Conservation (phyloP, 2,888 invertebrate species). For the Cryptus armator region DNA sequence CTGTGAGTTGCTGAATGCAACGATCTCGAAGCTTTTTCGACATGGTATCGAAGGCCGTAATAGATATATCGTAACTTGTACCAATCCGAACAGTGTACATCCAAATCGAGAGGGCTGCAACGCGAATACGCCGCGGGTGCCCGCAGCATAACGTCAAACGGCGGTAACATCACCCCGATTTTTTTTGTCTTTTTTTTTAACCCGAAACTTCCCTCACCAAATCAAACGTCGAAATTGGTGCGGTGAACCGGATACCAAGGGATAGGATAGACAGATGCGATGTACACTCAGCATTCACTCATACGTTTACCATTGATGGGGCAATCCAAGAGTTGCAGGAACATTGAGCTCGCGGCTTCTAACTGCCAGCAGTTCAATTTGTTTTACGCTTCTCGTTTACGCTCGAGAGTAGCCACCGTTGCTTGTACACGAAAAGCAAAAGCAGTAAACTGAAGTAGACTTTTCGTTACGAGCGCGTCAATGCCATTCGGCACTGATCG, state of each 20-base stretch:
- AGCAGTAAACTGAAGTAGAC: slow-evolving; percentile 2
- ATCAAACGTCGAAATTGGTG: slow-evolving; percentile 47
- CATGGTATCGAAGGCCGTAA: slow-evolving; percentile 36
- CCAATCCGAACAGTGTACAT: background rate
- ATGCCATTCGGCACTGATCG: no score
- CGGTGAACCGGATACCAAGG: slow-evolving; percentile 16
- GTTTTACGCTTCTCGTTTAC: slow-evolving; percentile 20
- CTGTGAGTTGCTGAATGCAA: slow-evolving; percentile 31
- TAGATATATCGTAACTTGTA: background rate
- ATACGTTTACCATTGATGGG: background rate
- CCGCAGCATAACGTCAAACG: slow-evolving; percentile 46
- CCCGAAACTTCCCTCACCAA: background rate
- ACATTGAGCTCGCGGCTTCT: slow-evolving; percentile 26
- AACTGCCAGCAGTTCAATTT: slow-evolving; percentile 44
- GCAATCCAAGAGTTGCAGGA: slow-evolving; percentile 16
- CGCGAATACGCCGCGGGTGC: slow-evolving; percentile 42
- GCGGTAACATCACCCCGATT: background rate
- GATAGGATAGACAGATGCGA: slow-evolving; percentile 11
- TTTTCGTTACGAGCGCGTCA: background rate
- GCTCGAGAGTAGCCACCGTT: background rate
- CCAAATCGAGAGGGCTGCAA: slow-evolving; percentile 26
- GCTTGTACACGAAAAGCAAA: slow-evolving; percentile 36
- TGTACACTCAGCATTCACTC: slow-evolving; percentile 1
- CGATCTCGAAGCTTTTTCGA: slow-evolving; percentile 64
- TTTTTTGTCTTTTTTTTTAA: background rate